phyloP scores from a whole-genome alignment of 2,888 invertebrate species.

The Amiota communis region DNA sequence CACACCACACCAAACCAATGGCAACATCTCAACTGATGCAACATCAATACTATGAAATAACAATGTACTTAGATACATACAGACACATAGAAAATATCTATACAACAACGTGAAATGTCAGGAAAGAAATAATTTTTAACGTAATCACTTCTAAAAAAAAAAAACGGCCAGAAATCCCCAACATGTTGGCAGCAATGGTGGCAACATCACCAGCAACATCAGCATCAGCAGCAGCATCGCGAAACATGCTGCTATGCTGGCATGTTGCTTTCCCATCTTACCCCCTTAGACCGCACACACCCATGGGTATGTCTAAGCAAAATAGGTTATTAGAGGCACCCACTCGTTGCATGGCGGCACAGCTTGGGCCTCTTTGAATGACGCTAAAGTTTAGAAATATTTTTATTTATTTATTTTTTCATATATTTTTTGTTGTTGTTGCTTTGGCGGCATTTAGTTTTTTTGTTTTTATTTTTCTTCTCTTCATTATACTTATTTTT shows the following conservation, averaged over 20 bases:
- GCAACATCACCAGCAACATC: constrained; percentile 17
- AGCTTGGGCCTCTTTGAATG: neutral
- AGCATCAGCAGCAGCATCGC: neutral
- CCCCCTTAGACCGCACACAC: neutral
- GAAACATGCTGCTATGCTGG: neutral
- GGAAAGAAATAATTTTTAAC: neutral
- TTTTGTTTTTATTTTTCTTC: constrained; percentile 16
- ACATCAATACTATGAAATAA: no score
- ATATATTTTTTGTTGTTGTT: constrained; percentile 31
- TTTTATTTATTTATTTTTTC: neutral
- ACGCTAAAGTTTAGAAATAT: constrained; percentile 7
- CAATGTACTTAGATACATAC: neutral
- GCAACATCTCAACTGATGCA: no score
- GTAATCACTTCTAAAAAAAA: neutral
- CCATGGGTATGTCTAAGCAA: neutral
- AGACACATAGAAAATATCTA: neutral
- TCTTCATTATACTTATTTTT: neutral
- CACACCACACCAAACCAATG: neutral
- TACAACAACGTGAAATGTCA: constrained; percentile 11
- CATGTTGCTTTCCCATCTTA: neutral
- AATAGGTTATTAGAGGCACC: constrained; percentile 14
- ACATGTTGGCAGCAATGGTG: constrained; percentile 24
- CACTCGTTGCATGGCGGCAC: neutral
- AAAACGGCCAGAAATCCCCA: constrained; percentile 37
- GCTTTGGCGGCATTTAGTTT: constrained; percentile 9